A percentile compares a stretch with the other conserved stretches of the same genome.
Conservation (phyloP, 2,113 vertebrate genomes). For the Hyperoodon ampullatus region DNA sequence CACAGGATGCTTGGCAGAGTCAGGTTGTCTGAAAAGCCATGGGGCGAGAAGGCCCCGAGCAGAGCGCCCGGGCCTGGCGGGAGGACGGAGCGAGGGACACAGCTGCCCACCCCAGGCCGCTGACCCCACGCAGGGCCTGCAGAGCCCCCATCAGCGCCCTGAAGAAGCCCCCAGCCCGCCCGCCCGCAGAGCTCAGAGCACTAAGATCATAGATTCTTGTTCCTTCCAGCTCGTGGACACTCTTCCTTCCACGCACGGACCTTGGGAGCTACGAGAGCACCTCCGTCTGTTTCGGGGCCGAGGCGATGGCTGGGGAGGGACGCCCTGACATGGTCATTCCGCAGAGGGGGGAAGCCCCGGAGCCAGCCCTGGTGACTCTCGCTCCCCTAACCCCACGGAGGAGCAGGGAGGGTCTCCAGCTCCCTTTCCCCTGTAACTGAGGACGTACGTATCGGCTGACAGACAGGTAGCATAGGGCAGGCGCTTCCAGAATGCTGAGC, state of each 20-base stretch:
- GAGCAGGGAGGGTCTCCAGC: neutral
- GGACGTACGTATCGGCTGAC: neutral
- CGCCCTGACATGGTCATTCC: accelerated
- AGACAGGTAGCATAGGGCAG: neutral
- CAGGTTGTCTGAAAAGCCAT: neutral
- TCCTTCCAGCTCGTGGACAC: neutral
- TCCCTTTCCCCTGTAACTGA: neutral
- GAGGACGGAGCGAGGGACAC: neutral
- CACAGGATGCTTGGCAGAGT: neutral
- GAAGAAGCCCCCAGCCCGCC: too few relatives aligned
- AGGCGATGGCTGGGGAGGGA: neutral
- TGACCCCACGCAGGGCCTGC: neutral
- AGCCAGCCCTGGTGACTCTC: neutral
- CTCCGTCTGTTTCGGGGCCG: neutral
- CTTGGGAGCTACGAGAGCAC: accelerated
- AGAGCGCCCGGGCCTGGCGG: accelerated
- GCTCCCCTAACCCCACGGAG: neutral
- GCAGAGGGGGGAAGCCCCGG: neutral
- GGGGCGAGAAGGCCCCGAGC: accelerated
- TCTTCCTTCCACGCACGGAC: accelerated
- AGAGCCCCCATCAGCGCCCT: too few relatives aligned
- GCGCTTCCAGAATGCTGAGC: neutral
- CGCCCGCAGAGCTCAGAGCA: neutral
- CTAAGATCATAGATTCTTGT: too few relatives aligned
- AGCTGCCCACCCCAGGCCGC: neutral